Percentiles rank a stretch among this genome's conserved stretches.
phyloP scores from a whole-genome alignment of 2,113 vertebrate genomes.

The Brachypodius melanocephalos region DNA sequence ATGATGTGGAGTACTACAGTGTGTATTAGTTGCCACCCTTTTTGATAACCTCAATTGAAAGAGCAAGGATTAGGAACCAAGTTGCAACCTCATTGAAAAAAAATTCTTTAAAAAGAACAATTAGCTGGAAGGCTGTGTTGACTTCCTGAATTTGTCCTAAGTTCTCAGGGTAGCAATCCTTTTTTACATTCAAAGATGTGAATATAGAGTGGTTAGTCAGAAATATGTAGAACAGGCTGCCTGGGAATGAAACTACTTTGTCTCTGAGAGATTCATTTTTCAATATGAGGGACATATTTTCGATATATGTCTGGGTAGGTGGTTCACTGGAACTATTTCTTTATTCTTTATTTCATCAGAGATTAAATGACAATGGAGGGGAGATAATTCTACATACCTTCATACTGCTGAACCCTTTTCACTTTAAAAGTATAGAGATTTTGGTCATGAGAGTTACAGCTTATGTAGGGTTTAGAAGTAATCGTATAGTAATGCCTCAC shows the following conservation, averaged over 20 bases:
- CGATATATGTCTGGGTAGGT: not conserved
- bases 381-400: not conserved
- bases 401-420: not conserved
- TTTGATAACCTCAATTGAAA: constrained; percentile 11
- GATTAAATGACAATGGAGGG: not conserved
- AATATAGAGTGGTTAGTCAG: not conserved
- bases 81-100: not conserved
- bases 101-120: not conserved
- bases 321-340: not conserved
- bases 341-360: not conserved
- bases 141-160: not conserved
- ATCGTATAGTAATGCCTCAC: not conserved
- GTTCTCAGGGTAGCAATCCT: not conserved
- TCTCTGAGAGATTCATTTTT: not conserved
- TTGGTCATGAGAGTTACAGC: not conserved
- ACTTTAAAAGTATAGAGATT: not conserved
- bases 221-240: not conserved
- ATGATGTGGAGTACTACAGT: not conserved
- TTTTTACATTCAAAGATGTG: not conserved
- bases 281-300: not conserved
- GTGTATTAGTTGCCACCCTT: not conserved
- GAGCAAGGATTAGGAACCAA: constrained; percentile 5
- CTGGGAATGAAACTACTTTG: not conserved
- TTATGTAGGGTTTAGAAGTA: not conserved
- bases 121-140: not conserved